These are phyloP conservation scores for Axis porcinus DNA, from an alignment of 2,113 vertebrate species.

Conservation along the genomic window DNA sequence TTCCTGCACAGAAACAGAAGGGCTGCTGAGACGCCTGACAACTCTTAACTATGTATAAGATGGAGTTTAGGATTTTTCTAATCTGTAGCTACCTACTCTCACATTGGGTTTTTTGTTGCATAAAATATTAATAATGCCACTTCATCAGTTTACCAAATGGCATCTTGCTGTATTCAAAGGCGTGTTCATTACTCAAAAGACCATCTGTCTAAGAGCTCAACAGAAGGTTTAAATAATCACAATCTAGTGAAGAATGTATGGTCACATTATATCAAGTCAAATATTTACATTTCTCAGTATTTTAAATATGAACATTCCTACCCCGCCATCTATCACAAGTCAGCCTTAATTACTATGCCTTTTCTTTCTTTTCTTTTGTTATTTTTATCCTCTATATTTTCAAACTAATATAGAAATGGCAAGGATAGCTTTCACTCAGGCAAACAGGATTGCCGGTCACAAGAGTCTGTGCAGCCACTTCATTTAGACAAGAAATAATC, in stretches of 20 bases:
- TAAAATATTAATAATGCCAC: slow-evolving; percentile 18
- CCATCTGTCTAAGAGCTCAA: slow-evolving; percentile 49
- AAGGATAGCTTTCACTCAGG: background rate
- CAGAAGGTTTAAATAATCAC: slow-evolving; percentile 48
- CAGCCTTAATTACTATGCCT: background rate
- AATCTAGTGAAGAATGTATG: background rate
- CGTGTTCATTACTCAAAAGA: slow-evolving; percentile 26
- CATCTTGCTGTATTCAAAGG: background rate
- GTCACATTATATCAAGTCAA: slow-evolving; percentile 19
- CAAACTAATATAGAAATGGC: background rate
- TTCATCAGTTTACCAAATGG: slow-evolving; percentile 25
- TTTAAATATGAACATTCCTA: slow-evolving; percentile 4
- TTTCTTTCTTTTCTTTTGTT: background rate
- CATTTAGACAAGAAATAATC: background rate
- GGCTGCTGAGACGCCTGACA: too few relatives aligned
- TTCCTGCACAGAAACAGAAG: background rate
- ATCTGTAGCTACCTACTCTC: background rate
- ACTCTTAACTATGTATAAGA: accelerated
- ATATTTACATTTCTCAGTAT: slow-evolving; percentile 54
- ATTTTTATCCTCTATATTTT: background rate
- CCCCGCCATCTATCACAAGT: background rate
- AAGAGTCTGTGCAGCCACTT: background rate
- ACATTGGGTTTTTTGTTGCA: background rate
- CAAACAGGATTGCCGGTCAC: background rate
- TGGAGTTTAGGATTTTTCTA: background rate